Evolutionary conservation across 2,888 invertebrate genomes (phyloP).

Genomic region (Erebia epiphron): DNA sequence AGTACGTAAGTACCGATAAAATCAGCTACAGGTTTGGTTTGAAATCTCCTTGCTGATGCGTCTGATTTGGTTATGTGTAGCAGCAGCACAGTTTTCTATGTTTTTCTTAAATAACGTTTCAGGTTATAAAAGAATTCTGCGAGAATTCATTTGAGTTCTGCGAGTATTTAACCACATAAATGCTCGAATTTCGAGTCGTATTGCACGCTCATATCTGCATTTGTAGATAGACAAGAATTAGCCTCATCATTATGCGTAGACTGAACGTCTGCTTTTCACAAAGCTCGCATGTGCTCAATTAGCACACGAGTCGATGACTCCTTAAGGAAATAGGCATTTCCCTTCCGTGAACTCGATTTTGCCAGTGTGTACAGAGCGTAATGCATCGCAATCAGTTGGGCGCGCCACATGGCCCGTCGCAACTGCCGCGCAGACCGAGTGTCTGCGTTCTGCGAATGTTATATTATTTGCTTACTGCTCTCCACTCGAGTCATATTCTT

Average conservation of each 20-base stretch:
- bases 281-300: constrained; percentile 49
- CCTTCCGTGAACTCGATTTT: constrained; percentile 23
- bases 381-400: constrained; percentile 26
- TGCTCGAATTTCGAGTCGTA: not conserved
- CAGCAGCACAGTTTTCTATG: too few species aligned
- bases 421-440: constrained; percentile 64
- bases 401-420: constrained; percentile 49
- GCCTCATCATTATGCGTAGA: constrained; percentile 49
- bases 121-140: too few species aligned
- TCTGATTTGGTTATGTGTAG: too few species aligned
- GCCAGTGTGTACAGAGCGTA: constrained; percentile 34
- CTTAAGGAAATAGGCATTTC: constrained; percentile 37
- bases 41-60: too few species aligned
- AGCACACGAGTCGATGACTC: constrained; percentile 36
- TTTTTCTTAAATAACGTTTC: too few species aligned
- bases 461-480: constrained; percentile 17
- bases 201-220: not conserved
- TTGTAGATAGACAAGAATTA: not conserved
- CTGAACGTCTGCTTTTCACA: constrained; percentile 70
- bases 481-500: not conserved
- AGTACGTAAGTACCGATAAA: too few species aligned
- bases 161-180: too few species aligned
- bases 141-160: too few species aligned
- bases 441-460: constrained; percentile 65
- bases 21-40: too few species aligned